phyloP scores from a whole-genome alignment of 2,888 invertebrate genomes.

The Urechis unicinctus region DNA sequence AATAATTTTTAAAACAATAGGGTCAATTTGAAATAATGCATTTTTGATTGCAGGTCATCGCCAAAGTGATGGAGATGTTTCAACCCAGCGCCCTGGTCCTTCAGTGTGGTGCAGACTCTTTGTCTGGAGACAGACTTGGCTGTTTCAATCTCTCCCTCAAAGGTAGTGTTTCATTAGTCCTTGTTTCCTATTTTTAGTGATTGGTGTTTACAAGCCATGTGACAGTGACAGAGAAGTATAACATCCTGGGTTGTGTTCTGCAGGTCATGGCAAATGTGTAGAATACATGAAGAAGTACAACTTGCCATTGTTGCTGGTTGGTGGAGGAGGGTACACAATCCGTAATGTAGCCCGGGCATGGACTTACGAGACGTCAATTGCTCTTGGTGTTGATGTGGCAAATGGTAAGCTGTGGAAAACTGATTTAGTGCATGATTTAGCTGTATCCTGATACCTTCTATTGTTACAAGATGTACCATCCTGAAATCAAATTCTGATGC shows the following conservation, averaged over 20 bases:
- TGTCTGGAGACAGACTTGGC: constrained; percentile 89
- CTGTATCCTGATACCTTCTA: too few relatives aligned
- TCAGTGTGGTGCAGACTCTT: constrained; percentile 96
- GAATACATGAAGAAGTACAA: constrained; percentile 88
- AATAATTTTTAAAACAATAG: neutral
- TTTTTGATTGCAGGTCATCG: too few relatives aligned
- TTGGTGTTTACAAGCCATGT: neutral
- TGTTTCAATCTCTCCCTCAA: constrained; percentile 92
- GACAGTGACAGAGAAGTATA: neutral
- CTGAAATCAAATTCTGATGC: too few relatives aligned
- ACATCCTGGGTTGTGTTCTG: constrained; percentile 11
- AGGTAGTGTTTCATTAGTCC: constrained; percentile 71
- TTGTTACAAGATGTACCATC: too few relatives aligned
- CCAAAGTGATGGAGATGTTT: constrained; percentile 87
- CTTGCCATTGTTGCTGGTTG: constrained; percentile 85
- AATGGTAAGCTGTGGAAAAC: constrained; percentile 55
- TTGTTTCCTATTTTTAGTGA: neutral
- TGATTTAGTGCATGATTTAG: too few relatives aligned
- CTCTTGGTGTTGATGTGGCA: constrained; percentile 84
- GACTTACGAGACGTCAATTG: constrained; percentile 94
- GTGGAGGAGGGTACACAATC: constrained; percentile 80
- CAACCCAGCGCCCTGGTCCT: constrained; percentile 89
- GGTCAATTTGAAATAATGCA: constrained; percentile 64
- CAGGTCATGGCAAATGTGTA: constrained; percentile 73
- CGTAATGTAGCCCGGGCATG: constrained; percentile 97